Percentiles rank a stretch among this genome's conserved stretches.
These are phyloP conservation scores for Anthoscopus minutus DNA, from an alignment of 2,113 vertebrate species.

Conservation along the genomic window DNA sequence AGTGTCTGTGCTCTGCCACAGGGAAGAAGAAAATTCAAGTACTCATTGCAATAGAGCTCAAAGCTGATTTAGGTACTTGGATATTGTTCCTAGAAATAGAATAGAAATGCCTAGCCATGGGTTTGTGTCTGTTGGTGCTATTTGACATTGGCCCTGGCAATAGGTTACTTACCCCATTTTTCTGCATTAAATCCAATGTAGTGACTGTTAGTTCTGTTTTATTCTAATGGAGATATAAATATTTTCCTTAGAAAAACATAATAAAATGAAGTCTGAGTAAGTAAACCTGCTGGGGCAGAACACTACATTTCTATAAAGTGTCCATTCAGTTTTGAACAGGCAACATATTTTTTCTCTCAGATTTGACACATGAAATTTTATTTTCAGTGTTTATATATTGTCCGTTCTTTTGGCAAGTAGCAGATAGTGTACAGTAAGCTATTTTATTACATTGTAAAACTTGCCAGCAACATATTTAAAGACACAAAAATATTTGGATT, in stretches of 20 bases:
- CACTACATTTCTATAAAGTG: neutral
- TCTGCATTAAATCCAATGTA: neutral
- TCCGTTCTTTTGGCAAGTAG: constrained; percentile 5
- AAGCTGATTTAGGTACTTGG: neutral
- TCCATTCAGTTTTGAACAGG: constrained; percentile 39
- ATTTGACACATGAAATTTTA: constrained; percentile 19
- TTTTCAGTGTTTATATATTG: constrained; percentile 17
- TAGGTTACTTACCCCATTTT: neutral
- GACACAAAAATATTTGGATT: neutral
- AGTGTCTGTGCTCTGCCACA: neutral
- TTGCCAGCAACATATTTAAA: neutral
- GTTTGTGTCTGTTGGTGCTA: neutral
- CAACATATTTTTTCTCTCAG: constrained; percentile 22
- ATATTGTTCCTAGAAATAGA: neutral
- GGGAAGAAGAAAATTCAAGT: neutral
- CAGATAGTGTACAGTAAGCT: neutral
- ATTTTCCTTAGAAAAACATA: neutral
- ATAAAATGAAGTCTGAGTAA: constrained; percentile 29
- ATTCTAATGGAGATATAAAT: constrained; percentile 38
- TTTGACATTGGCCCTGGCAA: neutral
- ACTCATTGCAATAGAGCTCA: neutral
- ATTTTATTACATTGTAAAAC: neutral
- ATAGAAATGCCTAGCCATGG: neutral
- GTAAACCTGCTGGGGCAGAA: constrained; percentile 26
- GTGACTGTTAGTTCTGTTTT: neutral